Evolutionary conservation across 2,888 invertebrate genomes (phyloP).

Genomic region (Himalopsyche kuldschensis): DNA sequence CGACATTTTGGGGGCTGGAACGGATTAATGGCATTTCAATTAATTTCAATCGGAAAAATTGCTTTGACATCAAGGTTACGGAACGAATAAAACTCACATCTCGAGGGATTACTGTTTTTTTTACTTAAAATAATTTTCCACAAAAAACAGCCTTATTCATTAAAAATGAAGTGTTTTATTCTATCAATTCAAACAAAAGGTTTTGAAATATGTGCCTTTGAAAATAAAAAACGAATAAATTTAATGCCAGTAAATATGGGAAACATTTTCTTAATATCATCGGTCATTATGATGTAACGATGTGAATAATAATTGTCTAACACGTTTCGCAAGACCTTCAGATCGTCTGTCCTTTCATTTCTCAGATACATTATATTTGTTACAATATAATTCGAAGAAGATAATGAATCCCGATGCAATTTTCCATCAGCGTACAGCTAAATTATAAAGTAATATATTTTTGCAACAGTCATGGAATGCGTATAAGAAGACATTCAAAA

Average conservation of each 20-base stretch:
- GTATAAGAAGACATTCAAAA: neutral
- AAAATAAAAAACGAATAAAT: neutral
- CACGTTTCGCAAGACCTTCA: constrained; percentile 22
- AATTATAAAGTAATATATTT: neutral
- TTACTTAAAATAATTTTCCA: too few relatives aligned
- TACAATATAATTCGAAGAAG: constrained; percentile 4
- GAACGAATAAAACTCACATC: too few relatives aligned
- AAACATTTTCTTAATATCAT: constrained; percentile 2
- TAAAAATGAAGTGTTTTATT: too few relatives aligned
- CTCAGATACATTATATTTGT: constrained; percentile 6
- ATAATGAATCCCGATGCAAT: constrained; percentile 15
- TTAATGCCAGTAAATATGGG: neutral
- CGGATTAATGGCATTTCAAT: too few relatives aligned
- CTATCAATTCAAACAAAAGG: too few relatives aligned
- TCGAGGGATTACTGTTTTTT: too few relatives aligned
- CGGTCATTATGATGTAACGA: constrained; percentile 1
- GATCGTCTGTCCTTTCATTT: constrained; percentile 19
- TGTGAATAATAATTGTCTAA: constrained; percentile 15
- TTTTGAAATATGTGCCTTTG: too few relatives aligned
- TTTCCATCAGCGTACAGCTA: neutral
- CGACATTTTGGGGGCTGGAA: too few relatives aligned
- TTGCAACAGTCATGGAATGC: neutral
- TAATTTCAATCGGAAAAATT: too few relatives aligned
- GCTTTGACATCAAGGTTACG: too few relatives aligned
- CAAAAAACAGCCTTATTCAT: too few relatives aligned